Evolutionary conservation across 2,797 vertebrate genomes (phyloP).

Genomic region (Muscicapa striata): DNA sequence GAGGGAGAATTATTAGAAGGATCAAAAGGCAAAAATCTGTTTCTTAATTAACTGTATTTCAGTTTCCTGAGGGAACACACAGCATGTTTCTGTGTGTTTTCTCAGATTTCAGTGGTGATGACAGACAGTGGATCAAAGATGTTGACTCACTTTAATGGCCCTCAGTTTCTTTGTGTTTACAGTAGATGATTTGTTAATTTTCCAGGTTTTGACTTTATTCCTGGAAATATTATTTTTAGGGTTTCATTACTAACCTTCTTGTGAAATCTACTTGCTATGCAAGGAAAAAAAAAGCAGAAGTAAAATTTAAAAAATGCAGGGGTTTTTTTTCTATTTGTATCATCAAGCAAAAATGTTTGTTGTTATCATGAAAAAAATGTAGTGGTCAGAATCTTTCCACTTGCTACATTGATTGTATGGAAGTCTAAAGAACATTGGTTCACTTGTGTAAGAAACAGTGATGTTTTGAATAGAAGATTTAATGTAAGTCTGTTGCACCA

Average conservation of each 20-base stretch:
- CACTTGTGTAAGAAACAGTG: neutral
- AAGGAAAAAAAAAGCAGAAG: neutral
- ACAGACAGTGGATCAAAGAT: neutral
- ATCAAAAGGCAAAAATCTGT: constrained; percentile 55
- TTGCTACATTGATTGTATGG: neutral
- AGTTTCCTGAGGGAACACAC: constrained; percentile 42
- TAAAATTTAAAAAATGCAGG: neutral
- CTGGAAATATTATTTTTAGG: neutral
- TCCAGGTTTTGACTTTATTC: constrained; percentile 20
- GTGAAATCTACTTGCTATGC: neutral
- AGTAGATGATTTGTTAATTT: neutral
- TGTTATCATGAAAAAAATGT: neutral
- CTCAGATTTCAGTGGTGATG: constrained; percentile 25
- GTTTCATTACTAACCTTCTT: neutral
- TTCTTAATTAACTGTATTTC: constrained; percentile 61
- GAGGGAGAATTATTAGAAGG: constrained; percentile 8
- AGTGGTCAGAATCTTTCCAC: neutral
- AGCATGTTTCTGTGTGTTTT: constrained; percentile 10
- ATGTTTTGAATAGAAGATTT: neutral
- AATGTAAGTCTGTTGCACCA: neutral
- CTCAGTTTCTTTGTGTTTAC: constrained; percentile 12
- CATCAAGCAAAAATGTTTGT: neutral
- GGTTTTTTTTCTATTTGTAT: neutral
- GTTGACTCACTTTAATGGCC: constrained; percentile 10
- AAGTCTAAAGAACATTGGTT: neutral